phyloP scores from a whole-genome alignment of 1,140 invertebrate genomes.

The Mizuhopecten yessoensis region DNA sequence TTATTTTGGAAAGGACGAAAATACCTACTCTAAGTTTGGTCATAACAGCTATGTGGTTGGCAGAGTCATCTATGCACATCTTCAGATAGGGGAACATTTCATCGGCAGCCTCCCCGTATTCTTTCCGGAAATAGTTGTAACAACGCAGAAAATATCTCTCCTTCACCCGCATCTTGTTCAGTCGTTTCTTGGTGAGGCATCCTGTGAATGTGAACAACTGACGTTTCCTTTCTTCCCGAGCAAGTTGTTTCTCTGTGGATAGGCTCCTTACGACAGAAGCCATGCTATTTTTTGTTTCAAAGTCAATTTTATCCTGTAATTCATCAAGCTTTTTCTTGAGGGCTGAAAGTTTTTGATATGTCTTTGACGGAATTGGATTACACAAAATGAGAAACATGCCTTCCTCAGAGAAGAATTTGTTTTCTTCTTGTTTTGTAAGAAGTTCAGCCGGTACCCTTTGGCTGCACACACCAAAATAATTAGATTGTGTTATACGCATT shows the following conservation, averaged over 20 bases:
- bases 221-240: constrained; percentile 48
- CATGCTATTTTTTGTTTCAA: constrained; percentile 8
- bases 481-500: constrained; percentile 40
- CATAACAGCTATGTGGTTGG: neutral
- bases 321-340: constrained; percentile 48
- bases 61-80: neutral
- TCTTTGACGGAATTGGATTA: constrained; percentile 45
- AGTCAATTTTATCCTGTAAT: constrained; percentile 17
- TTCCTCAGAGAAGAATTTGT: constrained; percentile 48
- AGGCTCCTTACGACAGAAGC: neutral
- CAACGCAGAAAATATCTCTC: constrained; percentile 45
- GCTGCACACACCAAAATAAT: constrained; percentile 44
- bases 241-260: neutral
- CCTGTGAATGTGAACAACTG: constrained; percentile 53
- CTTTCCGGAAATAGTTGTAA: constrained; percentile 49
- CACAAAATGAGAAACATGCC: constrained; percentile 45
- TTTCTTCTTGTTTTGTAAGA: constrained; percentile 42
- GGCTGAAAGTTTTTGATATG: constrained; percentile 45
- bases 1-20: too few relatives aligned
- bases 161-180: constrained; percentile 47
- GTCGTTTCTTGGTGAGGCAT: constrained; percentile 50
- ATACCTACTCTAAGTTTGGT: neutral
- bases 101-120: constrained; percentile 31
- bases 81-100: constrained; percentile 7
- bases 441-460: constrained; percentile 47